Evolutionary conservation across 1,140 invertebrate species (phyloP), one percentile per base, ranked within the genome.

Genomic region (Micrasema longulum): DNA sequence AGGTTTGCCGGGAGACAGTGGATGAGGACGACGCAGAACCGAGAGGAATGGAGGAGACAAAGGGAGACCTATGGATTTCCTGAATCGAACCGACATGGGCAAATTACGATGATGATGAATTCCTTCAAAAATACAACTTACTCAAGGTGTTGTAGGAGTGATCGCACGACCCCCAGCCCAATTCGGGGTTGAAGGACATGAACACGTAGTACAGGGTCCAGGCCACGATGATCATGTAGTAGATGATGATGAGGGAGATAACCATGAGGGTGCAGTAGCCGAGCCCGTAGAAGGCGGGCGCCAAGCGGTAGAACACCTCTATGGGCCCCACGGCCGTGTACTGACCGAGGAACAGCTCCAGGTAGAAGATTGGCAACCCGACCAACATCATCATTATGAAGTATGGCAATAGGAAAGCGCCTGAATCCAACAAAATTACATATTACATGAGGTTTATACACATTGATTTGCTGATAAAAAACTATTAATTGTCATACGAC

Each of bases 191-290:
- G 75, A 95, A 90, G 0, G 92, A 93, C 9, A 89, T 86, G 64
- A 92, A 89, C 0, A 92, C 88, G 77, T 94, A 95, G 78, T 91
- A 92, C 23, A 93, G 77, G 0, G 90, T 90, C 93, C 93, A 95
- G 0, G 91, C 87, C 0, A 95, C 88, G 48, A 95, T 92, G 5
- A 95, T 88, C 86, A 93, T 94, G 79, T 94, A 95, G 78, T 95
- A 95, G 6, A 93, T 89, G 50, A 92, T 92, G 23, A 95, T 88
- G 76, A 93, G 87, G 22, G 87, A 88, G 0, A 95, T 94, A 63
- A 95, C 92, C 10, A 95, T 87, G 12, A 92, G 80, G 5, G 89
- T 90, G 57, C 89, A 91, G 62, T 91, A 88, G 7, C 91, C 91
- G 0, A 92, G 78, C 1, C 89, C 90, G 50, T 75, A 85, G 77